Base-by-base conservation (phyloP, 2,797 vertebrate genomes). In the Xiphorhynchus erythropygius region DNA sequence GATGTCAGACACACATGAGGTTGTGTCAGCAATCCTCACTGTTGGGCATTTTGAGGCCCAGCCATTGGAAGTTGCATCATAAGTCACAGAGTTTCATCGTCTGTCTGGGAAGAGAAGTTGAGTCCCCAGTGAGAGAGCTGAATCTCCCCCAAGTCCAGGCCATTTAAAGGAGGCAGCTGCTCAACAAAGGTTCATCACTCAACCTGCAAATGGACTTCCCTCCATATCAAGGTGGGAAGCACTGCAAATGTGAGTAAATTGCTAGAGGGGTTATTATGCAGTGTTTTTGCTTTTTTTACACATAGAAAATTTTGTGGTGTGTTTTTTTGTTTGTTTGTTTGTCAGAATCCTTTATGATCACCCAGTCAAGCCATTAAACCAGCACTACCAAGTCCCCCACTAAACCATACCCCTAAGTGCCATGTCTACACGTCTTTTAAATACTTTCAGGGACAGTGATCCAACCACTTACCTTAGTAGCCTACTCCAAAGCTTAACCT, bases 231-330 rank as follows among this genome's bases (percentile, higher is more conserved):
- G 79, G 83, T 92, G 80, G 83, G 84, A 94, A 86, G 21, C 94
- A 39, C 62, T 86, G 28, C 39, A 53, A 77, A 90, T 44, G 41
- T 96, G 95, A 97, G 63, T 96, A 96, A 53, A 67, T 81, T 88
- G 19, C 2, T 14, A 9, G 1, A 32, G 1, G 7, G 4, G 8
- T 79, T 83, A 30, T 67, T 49, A 32, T 30, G 17, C 25, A 57
- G 18, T 35, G 10, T 6, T 75, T 85, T 74, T 60, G 24, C 41
- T 74, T 33, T 68, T 24, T 39, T 46, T 65, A 27, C 7, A 9
- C 3, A 13, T 53, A 33, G 27, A 60, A 49, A 41, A 25, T 15
- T 14, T 35, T 44, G 4, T 30, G n/a, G 2, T 4, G 11, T 35
- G 24, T 12, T 63, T 28, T 27, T 27, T 55, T 33, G 39, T 44